Percentiles rank a stretch among this genome's conserved stretches.
phyloP scores from a whole-genome alignment of 1,140 invertebrate species.

The Drosophila saltans region DNA sequence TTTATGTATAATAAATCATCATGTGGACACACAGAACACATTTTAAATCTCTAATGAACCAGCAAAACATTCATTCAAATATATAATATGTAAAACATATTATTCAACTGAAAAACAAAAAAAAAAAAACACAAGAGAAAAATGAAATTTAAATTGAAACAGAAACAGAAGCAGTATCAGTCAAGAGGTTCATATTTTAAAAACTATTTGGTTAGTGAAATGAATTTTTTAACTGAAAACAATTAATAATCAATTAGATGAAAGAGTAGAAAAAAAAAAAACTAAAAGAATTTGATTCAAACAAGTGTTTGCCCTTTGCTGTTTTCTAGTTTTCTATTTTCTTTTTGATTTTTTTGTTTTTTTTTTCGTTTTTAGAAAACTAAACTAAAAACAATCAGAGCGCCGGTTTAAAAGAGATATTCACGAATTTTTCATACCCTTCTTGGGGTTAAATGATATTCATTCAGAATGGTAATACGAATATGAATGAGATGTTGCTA shows the following conservation, averaged over 20 bases:
- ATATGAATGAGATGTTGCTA: no score
- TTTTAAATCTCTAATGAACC: slow-evolving; percentile 13
- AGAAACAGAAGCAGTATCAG: neutral
- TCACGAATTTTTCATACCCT: neutral
- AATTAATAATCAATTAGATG: slow-evolving; percentile 70
- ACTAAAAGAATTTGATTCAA: slow-evolving; percentile 30
- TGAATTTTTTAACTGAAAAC: slow-evolving; percentile 21
- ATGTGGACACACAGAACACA: slow-evolving; percentile 4
- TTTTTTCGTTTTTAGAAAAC: neutral
- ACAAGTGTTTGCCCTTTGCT: slow-evolving; percentile 64
- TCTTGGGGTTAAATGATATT: neutral
- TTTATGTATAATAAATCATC: slow-evolving; percentile 50
- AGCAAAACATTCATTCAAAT: slow-evolving; percentile 10
- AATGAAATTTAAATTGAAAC: neutral
- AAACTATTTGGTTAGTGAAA: slow-evolving; percentile 12
- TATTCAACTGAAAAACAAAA: slow-evolving; percentile 20
- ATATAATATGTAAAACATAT: neutral
- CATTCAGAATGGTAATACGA: no score
- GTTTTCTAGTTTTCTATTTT: slow-evolving; percentile 14
- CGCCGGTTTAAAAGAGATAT: neutral
- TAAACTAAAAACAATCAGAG: slow-evolving; percentile 3
- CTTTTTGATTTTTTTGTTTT: neutral
- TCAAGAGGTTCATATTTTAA: slow-evolving; percentile 25
- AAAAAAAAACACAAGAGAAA: neutral
- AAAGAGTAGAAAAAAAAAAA: slow-evolving; percentile 35